A percentile compares a stretch with the other conserved stretches of the same genome.
Conservation (phyloP, 2,888 invertebrate genomes). For the Oligia latruncula region DNA sequence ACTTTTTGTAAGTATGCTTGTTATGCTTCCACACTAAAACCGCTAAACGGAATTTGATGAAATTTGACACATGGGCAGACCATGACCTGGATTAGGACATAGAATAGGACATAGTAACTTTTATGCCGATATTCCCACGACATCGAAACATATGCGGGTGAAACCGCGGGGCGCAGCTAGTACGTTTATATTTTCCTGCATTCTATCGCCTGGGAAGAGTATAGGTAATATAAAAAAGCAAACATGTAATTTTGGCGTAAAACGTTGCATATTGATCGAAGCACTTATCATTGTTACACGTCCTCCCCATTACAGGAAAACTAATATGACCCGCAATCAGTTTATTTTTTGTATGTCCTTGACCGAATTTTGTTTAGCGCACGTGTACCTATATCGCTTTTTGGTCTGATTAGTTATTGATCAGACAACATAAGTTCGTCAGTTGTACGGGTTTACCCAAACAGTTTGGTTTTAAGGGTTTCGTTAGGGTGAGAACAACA, state of each 20-base stretch:
- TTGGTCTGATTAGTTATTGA: constrained; percentile 4
- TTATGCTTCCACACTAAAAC: too few species aligned
- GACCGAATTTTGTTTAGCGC: constrained; percentile 22
- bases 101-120: too few species aligned
- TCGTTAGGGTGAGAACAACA: background rate
- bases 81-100: too few species aligned
- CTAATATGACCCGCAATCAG: constrained; percentile 13
- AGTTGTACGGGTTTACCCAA: constrained; percentile 23
- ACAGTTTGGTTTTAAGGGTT: background rate
- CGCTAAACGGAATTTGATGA: too few species aligned
- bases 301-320: constrained; percentile 28
- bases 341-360: constrained; percentile 21
- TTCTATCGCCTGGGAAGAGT: background rate
- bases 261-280: constrained; percentile 40
- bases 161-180: too few species aligned
- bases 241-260: background rate
- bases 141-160: too few species aligned
- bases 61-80: too few species aligned
- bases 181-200: background rate
- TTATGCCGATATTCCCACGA: too few species aligned
- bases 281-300: constrained; percentile 36
- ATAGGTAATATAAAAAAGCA: background rate
- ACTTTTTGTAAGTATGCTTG: too few species aligned
- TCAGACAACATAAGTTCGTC: background rate
- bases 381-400: background rate